Percentiles rank a stretch among this genome's conserved stretches.
These are phyloP conservation scores for Punctoribates punctum DNA, from an alignment of 2,888 invertebrate genomes.

Conservation along the genomic window DNA sequence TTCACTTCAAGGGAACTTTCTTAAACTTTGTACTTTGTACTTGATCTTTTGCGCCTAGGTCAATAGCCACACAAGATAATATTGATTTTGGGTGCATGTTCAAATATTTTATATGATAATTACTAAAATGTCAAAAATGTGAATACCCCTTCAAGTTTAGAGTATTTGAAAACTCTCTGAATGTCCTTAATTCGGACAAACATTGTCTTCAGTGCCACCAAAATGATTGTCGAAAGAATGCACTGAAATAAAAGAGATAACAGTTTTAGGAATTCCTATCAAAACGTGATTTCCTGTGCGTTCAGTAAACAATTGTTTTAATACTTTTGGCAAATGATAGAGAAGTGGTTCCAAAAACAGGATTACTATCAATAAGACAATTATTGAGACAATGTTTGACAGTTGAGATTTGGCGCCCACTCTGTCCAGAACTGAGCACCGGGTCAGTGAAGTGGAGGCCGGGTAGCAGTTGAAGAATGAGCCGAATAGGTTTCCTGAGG, in stretches of 20 bases:
- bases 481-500: slow-evolving; percentile 53
- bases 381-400: slow-evolving; percentile 73
- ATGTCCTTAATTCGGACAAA: slow-evolving; percentile 68
- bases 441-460: slow-evolving; percentile 56
- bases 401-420: slow-evolving; percentile 80
- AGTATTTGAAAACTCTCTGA: slow-evolving; percentile 68
- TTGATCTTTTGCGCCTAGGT: too few relatives aligned
- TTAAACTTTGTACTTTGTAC: too few relatives aligned
- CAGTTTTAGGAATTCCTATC: neutral
- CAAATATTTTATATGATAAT: too few relatives aligned
- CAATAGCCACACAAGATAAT: too few relatives aligned
- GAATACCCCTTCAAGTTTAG: slow-evolving; percentile 64
- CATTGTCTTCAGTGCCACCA: slow-evolving; percentile 75
- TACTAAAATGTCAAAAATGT: neutral
- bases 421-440: slow-evolving; percentile 69
- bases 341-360: slow-evolving; percentile 85
- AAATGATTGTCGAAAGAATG: slow-evolving; percentile 69
- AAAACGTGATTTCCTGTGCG: neutral
- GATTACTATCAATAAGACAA: slow-evolving; percentile 70
- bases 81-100: too few relatives aligned
- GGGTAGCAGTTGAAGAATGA: slow-evolving; percentile 57
- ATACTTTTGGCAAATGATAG: slow-evolving; percentile 66
- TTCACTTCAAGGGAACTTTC: too few relatives aligned
- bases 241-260: slow-evolving; percentile 14
- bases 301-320: neutral